phyloP scores from a whole-genome alignment of 2,888 invertebrate species.

The Psylliodes chrysocephalus region DNA sequence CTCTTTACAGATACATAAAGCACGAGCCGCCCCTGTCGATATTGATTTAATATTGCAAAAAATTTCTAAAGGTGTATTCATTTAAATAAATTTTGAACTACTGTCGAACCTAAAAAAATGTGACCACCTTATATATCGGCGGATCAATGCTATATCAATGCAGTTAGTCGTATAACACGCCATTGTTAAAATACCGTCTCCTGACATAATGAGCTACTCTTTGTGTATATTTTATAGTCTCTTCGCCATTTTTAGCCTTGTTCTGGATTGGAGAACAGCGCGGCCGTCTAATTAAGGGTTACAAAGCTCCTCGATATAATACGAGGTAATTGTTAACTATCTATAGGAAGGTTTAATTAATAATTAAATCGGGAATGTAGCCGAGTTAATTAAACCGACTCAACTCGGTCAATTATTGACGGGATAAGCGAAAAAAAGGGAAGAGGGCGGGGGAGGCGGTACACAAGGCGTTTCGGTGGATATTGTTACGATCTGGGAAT shows the following conservation, averaged over 20 bases:
- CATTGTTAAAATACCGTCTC: slow-evolving; percentile 61
- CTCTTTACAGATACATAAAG: too few relatives aligned
- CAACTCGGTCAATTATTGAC: slow-evolving; percentile 47
- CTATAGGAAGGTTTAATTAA: slow-evolving; percentile 61
- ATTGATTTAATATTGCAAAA: too few relatives aligned
- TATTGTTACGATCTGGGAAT: background rate
- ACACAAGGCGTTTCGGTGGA: background rate
- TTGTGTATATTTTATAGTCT: slow-evolving; percentile 61
- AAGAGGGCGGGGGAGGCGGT: background rate
- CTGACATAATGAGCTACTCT: slow-evolving; percentile 62
- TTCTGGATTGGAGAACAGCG: slow-evolving; percentile 54
- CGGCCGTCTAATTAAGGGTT: slow-evolving; percentile 56
- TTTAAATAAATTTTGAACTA: too few relatives aligned
- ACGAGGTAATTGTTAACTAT: slow-evolving; percentile 61
- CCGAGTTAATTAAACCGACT: slow-evolving; percentile 55
- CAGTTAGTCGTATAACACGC: slow-evolving; percentile 53
- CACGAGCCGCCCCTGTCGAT: too few relatives aligned
- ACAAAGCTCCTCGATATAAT: slow-evolving; percentile 57
- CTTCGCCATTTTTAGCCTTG: slow-evolving; percentile 61
- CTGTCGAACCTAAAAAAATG: slow-evolving; percentile 4
- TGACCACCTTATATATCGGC: slow-evolving; percentile 45
- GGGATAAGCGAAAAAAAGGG: slow-evolving; percentile 31
- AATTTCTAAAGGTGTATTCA: too few relatives aligned
- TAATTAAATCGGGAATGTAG: slow-evolving; percentile 60
- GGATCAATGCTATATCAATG: slow-evolving; percentile 58